These are phyloP conservation scores for Quadroppia sp. DNA, from an alignment of 2,888 invertebrate genomes.

Conservation along the genomic window DNA sequence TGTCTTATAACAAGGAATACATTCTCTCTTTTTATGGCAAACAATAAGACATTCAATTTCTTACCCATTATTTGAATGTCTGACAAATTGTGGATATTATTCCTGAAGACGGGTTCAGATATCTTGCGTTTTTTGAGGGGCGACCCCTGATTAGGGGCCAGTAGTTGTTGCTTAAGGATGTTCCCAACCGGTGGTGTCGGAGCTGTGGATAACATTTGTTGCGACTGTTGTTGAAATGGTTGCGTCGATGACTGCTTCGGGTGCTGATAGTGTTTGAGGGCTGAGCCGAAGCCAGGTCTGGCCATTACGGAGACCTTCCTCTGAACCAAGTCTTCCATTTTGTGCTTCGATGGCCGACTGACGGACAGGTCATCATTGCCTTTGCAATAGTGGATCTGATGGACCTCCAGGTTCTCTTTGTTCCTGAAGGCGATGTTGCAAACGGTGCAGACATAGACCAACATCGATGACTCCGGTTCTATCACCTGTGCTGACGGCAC, in stretches of 20 bases:
- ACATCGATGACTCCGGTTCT: constrained; percentile 35
- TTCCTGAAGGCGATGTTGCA: constrained; percentile 75
- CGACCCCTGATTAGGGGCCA: constrained; percentile 42
- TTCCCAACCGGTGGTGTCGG: constrained; percentile 37
- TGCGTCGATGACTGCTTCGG: constrained; percentile 5
- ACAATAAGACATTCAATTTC: too few relatives aligned
- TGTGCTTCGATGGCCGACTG: constrained; percentile 1
- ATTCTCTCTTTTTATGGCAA: too few relatives aligned
- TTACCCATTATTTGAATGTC: constrained; percentile 28
- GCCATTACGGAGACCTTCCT: constrained; percentile 43
- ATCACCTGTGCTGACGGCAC: background rate
- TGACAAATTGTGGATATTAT: background rate
- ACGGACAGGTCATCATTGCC: constrained; percentile 19
- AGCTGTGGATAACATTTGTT: background rate
- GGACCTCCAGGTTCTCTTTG: constrained; percentile 73
- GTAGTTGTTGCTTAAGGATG: constrained; percentile 41
- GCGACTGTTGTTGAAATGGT: background rate
- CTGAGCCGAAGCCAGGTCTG: background rate
- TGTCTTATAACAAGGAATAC: too few relatives aligned
- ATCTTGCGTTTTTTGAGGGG: constrained; percentile 49
- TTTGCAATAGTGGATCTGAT: constrained; percentile 73
- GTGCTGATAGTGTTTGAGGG: constrained; percentile 23
- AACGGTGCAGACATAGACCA: constrained; percentile 59
- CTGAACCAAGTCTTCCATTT: constrained; percentile 23
- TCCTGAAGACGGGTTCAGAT: constrained; percentile 47